These are phyloP conservation scores for Phenacoccus solenopsis DNA, from an alignment of 1,140 invertebrate genomes.

Conservation along the genomic window DNA sequence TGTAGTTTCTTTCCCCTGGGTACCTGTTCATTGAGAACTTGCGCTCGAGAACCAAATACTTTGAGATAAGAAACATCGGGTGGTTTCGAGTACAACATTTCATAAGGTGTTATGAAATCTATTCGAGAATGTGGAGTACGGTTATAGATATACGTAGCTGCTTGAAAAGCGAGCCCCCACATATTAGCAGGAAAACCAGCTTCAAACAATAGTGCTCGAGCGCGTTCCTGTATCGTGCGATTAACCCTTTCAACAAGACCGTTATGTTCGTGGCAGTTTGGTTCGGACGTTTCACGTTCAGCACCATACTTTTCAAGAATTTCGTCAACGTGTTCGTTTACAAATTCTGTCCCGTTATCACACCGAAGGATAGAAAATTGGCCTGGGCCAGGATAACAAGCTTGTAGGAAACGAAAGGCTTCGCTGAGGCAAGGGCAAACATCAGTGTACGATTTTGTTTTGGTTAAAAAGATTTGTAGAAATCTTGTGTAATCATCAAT, in stretches of 20 bases:
- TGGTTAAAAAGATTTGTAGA: background rate
- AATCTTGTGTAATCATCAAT: background rate
- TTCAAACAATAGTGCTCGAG: background rate
- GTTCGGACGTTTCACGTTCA: background rate
- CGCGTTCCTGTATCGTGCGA: background rate
- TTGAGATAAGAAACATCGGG: background rate
- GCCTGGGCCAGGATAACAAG: background rate
- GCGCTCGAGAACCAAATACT: background rate
- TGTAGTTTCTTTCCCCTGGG: background rate
- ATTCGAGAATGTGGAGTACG: background rate
- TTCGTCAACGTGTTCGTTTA: background rate
- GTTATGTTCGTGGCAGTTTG: background rate
- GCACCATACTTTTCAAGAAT: background rate
- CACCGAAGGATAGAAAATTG: background rate
- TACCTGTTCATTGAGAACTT: background rate
- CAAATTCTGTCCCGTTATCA: background rate
- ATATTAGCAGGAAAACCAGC: background rate
- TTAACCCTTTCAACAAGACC: background rate
- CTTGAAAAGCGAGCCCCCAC: background rate
- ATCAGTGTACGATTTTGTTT: background rate
- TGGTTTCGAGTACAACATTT: background rate
- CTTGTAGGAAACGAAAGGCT: background rate
- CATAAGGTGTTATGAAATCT: background rate
- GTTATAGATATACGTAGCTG: background rate
- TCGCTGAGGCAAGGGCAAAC: background rate